A percentile compares a stretch with the other conserved stretches of the same genome.
Evolutionary conservation across 1,140 invertebrate genomes (phyloP).

Genomic region (Bombus turneri): DNA sequence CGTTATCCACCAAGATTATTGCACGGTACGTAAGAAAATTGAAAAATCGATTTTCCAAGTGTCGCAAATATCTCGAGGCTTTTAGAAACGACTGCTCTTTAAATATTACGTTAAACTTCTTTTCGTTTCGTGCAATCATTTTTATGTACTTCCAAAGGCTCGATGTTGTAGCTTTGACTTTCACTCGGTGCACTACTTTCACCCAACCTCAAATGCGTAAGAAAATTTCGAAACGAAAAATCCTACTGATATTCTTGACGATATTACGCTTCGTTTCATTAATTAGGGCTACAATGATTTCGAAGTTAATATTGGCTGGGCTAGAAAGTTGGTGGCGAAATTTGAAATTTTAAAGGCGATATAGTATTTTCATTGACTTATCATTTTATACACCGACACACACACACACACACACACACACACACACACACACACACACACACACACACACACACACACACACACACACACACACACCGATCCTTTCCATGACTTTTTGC

Average conservation of each 20-base stretch:
- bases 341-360: too few relatives aligned
- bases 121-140: slow-evolving; percentile 20
- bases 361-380: too few relatives aligned
- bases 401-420: too few relatives aligned
- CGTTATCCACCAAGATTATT: neutral
- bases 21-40: neutral
- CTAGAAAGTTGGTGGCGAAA: too few relatives aligned
- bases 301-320: neutral
- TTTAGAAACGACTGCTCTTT: neutral
- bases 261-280: neutral
- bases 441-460: too few relatives aligned
- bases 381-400: too few relatives aligned
- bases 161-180: slow-evolving; percentile 57
- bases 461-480: too few relatives aligned
- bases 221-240: slow-evolving; percentile 59
- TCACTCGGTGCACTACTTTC: slow-evolving; percentile 64
- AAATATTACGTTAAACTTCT: neutral
- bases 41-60: neutral
- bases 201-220: slow-evolving; percentile 9
- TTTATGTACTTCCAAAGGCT: slow-evolving; percentile 7
- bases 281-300: neutral
- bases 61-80: neutral
- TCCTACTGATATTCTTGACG: neutral
- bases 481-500: too few relatives aligned
- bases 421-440: too few relatives aligned